Evolutionary conservation across 2,888 invertebrate species (phyloP).

Genomic region (Ichneumoninae sp.): DNA sequence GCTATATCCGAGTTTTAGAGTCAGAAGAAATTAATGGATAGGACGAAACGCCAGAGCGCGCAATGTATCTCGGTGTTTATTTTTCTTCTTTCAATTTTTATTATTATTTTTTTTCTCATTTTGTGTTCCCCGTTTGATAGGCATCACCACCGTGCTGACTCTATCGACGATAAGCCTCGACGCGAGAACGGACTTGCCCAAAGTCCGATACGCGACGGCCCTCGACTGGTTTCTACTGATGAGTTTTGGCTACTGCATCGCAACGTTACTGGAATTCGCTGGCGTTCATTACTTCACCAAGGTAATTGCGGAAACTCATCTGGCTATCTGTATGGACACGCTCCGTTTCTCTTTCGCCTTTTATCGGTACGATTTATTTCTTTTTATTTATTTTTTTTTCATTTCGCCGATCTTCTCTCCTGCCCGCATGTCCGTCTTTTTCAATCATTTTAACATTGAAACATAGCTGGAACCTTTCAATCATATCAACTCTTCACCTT

Average conservation of each 20-base stretch:
- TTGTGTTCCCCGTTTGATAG: constrained; percentile 78
- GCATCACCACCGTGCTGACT: constrained; percentile 97
- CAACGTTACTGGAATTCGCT: constrained; percentile 96
- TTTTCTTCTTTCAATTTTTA: constrained; percentile 21
- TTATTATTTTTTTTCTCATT: constrained; percentile 16
- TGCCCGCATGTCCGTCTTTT: not conserved
- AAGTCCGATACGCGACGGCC: constrained; percentile 97
- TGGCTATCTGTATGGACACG: constrained; percentile 17
- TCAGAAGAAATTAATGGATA: constrained; percentile 55
- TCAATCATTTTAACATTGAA: not conserved
- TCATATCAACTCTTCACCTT: not conserved
- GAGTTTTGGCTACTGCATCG: constrained; percentile 97
- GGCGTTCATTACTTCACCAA: constrained; percentile 98
- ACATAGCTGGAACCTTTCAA: not conserved
- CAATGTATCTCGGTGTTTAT: constrained; percentile 32
- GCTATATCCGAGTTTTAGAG: constrained; percentile 10
- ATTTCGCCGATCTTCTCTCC: not conserved
- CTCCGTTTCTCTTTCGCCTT: constrained; percentile 28
- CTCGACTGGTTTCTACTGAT: constrained; percentile 96
- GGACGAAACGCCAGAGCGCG: constrained; percentile 20
- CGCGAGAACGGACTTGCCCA: constrained; percentile 95
- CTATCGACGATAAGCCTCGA: constrained; percentile 96
- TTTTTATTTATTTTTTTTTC: constrained; percentile 1
- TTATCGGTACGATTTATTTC: not conserved
- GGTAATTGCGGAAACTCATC: constrained; percentile 83